Percentiles rank a stretch among this genome's conserved stretches.
These are phyloP conservation scores for Gouania willdenowi DNA, from an alignment of 2,797 vertebrate species.

Conservation along the genomic window DNA sequence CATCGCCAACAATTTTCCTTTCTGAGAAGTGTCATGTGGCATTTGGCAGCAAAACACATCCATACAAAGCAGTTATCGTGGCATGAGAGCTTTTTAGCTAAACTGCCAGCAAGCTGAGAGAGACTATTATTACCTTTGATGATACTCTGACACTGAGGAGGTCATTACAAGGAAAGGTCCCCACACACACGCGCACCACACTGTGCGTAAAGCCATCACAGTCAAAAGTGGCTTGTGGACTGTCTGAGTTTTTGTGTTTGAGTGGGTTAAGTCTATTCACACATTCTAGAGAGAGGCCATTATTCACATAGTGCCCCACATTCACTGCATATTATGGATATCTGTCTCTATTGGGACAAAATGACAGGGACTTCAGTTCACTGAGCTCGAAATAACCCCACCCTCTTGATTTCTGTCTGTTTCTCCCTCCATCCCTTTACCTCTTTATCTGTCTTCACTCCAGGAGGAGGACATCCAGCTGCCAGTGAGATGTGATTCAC, in stretches of 20 bases:
- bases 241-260: conserved; percentile 46
- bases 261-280: conserved; percentile 58
- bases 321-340: conserved; percentile 55
- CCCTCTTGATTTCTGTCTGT: not conserved
- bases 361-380: conserved; percentile 55
- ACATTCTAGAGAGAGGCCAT: conserved; percentile 47
- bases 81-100: conserved; percentile 48
- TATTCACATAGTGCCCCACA: conserved; percentile 55
- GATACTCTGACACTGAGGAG: conserved; percentile 56
- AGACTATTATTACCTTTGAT: conserved; percentile 54
- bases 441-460: conserved; percentile 13
- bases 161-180: conserved; percentile 40
- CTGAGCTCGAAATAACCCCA: conserved; percentile 45
- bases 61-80: conserved; percentile 55
- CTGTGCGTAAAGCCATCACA: conserved; percentile 49
- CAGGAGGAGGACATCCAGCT: conserved; percentile 56
- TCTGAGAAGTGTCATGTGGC: conserved; percentile 43
- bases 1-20: conserved; percentile 43
- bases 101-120: conserved; percentile 36
- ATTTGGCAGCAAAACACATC: conserved; percentile 49
- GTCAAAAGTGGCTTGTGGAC: conserved; percentile 45
- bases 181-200: not conserved
- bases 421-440: not conserved
- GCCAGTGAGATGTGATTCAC: conserved; percentile 72
- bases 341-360: conserved; percentile 59